phyloP scores from a whole-genome alignment of 2,888 invertebrate genomes.

The Mesochorus sp. region DNA sequence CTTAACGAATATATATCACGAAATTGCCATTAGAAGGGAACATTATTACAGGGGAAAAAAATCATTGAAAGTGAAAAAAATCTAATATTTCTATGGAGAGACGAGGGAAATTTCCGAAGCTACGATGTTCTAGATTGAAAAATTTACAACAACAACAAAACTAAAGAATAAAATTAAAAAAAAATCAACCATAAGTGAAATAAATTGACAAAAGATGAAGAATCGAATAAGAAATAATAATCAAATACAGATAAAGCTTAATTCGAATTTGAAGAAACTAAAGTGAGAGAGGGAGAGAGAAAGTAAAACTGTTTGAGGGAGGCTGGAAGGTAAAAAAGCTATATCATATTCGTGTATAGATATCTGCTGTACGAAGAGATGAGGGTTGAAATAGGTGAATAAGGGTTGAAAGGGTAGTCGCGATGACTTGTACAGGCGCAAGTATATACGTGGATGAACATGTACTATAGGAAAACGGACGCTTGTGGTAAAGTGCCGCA shows the following conservation, averaged over 20 bases:
- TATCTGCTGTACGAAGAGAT: no score
- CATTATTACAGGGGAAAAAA: neutral
- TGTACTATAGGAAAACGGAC: neutral
- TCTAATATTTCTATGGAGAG: no score
- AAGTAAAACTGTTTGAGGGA: conserved; percentile 3
- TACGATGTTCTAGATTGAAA: no score
- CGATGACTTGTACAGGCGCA: no score
- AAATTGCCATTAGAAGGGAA: neutral
- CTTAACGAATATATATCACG: neutral
- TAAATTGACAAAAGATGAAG: neutral
- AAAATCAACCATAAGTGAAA: neutral
- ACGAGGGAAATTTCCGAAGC: no score
- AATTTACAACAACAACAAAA: no score
- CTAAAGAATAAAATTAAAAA: neutral
- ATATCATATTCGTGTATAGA: neutral
- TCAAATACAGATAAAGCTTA: neutral
- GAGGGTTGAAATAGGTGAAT: conserved; percentile 52
- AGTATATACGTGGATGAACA: neutral
- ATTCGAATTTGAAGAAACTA: neutral
- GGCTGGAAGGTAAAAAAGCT: conserved; percentile 27
- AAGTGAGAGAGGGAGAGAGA: neutral
- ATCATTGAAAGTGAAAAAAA: no score
- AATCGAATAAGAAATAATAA: no score
- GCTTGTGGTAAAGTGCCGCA: conserved; percentile 6
- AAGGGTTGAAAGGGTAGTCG: conserved; percentile 43